Evolutionary conservation across 2,797 vertebrate species (phyloP).

Genomic region (Siniperca obscura): DNA sequence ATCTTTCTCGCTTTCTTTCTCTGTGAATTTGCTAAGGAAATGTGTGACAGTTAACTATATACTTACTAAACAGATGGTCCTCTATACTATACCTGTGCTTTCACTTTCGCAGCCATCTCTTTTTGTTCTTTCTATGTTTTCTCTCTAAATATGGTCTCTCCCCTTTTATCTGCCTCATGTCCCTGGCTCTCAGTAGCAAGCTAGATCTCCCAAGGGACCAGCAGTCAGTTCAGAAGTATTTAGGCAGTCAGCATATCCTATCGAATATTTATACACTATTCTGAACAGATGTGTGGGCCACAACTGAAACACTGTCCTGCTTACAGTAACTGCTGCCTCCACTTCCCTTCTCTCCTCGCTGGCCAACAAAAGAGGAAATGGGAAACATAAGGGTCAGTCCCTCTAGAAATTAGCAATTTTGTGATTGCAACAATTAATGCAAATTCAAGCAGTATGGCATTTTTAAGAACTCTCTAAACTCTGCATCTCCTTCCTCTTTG

Average conservation of each 20-base stretch:
- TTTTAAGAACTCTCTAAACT: slow-evolving; percentile 34
- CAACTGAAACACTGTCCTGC: slow-evolving; percentile 37
- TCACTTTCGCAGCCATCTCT: slow-evolving; percentile 21
- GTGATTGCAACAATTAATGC: slow-evolving; percentile 44
- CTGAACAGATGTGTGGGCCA: slow-evolving; percentile 49
- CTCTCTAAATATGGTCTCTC: slow-evolving; percentile 36
- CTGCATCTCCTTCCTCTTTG: slow-evolving; percentile 14
- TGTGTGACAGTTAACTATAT: slow-evolving; percentile 5
- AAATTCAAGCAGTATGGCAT: slow-evolving; percentile 37
- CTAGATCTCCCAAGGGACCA: slow-evolving; percentile 63
- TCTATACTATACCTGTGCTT: slow-evolving; percentile 24
- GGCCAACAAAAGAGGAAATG: slow-evolving; percentile 29
- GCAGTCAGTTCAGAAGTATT: slow-evolving; percentile 75
- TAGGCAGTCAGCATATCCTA: slow-evolving; percentile 68
- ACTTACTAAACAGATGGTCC: slow-evolving; percentile 42
- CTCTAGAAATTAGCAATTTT: slow-evolving; percentile 23
- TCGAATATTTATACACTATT: slow-evolving; percentile 73
- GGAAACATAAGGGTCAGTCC: slow-evolving; percentile 4
- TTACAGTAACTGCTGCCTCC: slow-evolving; percentile 11
- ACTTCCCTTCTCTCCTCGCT: slow-evolving; percentile 12
- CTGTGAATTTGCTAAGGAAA: slow-evolving; percentile 6
- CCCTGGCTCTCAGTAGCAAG: slow-evolving; percentile 53
- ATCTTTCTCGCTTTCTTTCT: slow-evolving; percentile 36
- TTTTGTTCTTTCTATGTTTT: slow-evolving; percentile 46
- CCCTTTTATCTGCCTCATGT: slow-evolving; percentile 61